Conservation (phyloP, 1,140 invertebrate species). For the Venturia canescens region DNA sequence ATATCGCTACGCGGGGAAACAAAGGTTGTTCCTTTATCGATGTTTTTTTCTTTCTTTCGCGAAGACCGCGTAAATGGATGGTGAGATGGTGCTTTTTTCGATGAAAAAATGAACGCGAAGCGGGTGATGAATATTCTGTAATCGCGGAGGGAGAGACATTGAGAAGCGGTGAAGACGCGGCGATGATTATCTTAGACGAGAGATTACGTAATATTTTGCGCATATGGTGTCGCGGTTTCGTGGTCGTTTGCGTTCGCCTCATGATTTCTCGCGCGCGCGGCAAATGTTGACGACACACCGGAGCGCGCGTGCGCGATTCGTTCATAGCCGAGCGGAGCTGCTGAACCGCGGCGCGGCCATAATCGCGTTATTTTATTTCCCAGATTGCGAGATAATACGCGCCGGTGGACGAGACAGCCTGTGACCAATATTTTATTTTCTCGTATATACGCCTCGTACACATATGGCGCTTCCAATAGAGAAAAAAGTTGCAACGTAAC, state of each 20-base stretch:
- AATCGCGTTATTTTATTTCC: conserved; percentile 42
- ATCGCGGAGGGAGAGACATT: no score
- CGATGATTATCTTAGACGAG: conserved; percentile 2
- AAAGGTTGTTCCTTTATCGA: conserved; percentile 54
- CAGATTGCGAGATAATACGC: conserved; percentile 12
- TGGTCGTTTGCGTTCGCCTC: not conserved
- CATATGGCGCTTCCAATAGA: conserved; percentile 13
- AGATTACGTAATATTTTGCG: conserved; percentile 5
- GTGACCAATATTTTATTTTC: not conserved
- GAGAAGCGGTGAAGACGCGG: not conserved
- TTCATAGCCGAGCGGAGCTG: conserved; percentile 32
- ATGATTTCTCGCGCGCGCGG: no score
- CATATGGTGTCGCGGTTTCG: not conserved
- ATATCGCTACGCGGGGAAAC: conserved; percentile 38
- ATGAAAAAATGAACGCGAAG: no score
- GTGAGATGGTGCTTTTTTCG: no score
- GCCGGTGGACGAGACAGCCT: not conserved
- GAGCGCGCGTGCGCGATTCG: not conserved
- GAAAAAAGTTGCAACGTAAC: not conserved
- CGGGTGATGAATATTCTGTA: not conserved
- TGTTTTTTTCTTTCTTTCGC: not conserved
- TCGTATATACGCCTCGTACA: no score
- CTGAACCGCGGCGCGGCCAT: conserved; percentile 29
- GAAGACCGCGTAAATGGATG: no score
- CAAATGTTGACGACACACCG: conserved; percentile 26